Base-by-base conservation (phyloP, 37 sponge, comb jelly and placozoan genomes). In the Ephydatia muelleri region DNA sequence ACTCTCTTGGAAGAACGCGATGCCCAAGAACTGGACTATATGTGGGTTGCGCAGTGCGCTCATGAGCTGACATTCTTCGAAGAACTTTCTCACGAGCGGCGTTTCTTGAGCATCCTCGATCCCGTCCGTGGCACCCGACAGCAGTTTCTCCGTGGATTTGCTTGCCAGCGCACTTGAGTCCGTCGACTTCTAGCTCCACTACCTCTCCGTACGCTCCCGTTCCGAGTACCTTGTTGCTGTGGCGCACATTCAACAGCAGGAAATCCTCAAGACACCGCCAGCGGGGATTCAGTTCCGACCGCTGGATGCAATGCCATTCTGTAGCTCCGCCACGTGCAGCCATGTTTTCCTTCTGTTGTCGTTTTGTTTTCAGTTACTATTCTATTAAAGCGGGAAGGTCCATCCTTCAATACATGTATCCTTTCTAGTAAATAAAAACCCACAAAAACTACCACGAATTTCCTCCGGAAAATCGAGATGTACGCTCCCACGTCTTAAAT, bases 11-110 rank as follows among this genome's bases (percentile, higher is more conserved):
- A 49, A 28, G 48, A 67, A 79, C 39, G 29, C 43, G 49, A 84
- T 66, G 31, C 81, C 85, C 14, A 89, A 75, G 47, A 89, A 89
- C 86, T 89, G 83, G 28, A 89, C 86, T 38, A 89, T 49, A 81
- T 89, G 86, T 0, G 90, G 90, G 37, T 89, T 85, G 6, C 86
- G 79, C 21, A 89, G 64, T 26, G 14, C 26, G 22, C 85, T 84
- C 81, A 89, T 77, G 13, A 83, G 49, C 30, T 30, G 38, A 49
- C 80, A 81, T 77, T 87, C 87, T 2, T 49, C 22, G 3, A 68
- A 27, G 48, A 80, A 87, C 48, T 74, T 73, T 36, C 75, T 33
- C 35, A 26, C 81, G 29, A 38, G 23, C 43, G 35, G 21, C 28
- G 73, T 87, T 33, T 43, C 73, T 14, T 57, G 57, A 57, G 57